A percentile compares a stretch with the other conserved stretches of the same genome.
Evolutionary conservation across 2,888 invertebrate genomes (phyloP).

Genomic region (Clunio marinus): DNA sequence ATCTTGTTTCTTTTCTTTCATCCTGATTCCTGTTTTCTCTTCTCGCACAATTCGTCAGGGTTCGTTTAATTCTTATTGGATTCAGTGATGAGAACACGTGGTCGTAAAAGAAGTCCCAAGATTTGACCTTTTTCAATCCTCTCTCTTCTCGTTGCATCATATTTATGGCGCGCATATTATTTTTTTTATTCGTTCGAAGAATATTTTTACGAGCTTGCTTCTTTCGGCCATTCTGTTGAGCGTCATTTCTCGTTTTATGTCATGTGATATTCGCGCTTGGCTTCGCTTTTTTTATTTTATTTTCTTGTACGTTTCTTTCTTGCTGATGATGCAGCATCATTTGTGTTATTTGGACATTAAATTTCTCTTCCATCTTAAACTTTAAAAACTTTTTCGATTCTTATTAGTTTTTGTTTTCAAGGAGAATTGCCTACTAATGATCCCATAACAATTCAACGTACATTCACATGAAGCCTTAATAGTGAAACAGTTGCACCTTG

Average conservation of each 20-base stretch:
- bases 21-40: constrained; percentile 15
- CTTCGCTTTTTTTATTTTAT: constrained; percentile 23
- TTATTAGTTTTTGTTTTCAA: no score
- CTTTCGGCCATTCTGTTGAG: neutral
- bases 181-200: neutral
- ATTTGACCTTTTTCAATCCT: constrained; percentile 11
- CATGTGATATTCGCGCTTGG: constrained; percentile 37
- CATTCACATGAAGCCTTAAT: neutral
- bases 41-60: neutral
- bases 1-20: neutral
- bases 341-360: constrained; percentile 26
- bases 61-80: neutral
- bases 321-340: constrained; percentile 29
- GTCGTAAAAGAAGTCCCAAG: constrained; percentile 8
- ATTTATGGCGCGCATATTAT: constrained; percentile 20
- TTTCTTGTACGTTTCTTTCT: neutral
- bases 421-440: no score
- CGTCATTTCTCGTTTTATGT: constrained; percentile 25
- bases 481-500: neutral
- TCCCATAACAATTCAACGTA: constrained; percentile 2
- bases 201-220: constrained; percentile 7
- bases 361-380: neutral
- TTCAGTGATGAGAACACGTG: constrained; percentile 28
- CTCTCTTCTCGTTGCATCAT: constrained; percentile 24
- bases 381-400: neutral